These are phyloP conservation scores for Hydrolagus affinis DNA, from an alignment of 2,113 vertebrate genomes.

Conservation along the genomic window DNA sequence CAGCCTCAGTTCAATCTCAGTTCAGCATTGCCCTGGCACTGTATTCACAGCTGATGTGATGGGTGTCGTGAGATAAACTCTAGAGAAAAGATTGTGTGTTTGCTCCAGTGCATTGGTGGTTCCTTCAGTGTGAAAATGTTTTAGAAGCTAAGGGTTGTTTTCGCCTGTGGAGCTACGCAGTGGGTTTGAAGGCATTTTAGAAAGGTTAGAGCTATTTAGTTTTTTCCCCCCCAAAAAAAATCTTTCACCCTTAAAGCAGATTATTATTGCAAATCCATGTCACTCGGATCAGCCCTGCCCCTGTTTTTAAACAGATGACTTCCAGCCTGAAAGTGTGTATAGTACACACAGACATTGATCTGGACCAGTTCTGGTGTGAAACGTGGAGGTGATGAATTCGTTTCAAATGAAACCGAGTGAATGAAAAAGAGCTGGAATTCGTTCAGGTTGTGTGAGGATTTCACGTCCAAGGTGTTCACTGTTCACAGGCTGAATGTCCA, in stretches of 20 bases:
- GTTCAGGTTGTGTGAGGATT: not conserved
- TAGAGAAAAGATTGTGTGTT: not conserved
- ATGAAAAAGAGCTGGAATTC: not conserved
- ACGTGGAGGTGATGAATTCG: not conserved
- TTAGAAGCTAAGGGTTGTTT: not conserved
- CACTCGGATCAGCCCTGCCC: not conserved
- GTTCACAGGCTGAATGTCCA: not conserved
- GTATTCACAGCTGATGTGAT: not conserved
- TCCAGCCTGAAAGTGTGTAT: not conserved
- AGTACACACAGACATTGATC: not conserved
- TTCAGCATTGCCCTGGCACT: not conserved
- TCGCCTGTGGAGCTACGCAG: not conserved
- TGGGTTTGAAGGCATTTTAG: not conserved
- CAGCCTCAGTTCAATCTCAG: not conserved
- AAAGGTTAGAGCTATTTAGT: not conserved
- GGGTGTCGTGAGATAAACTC: not conserved
- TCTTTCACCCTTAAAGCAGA: conserved; percentile 7
- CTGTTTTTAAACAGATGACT: not conserved
- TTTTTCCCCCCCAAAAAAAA: too few relatives aligned
- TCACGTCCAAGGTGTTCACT: not conserved
- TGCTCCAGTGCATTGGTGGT: not conserved
- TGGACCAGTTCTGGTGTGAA: conserved; percentile 1
- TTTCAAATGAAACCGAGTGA: conserved; percentile 8
- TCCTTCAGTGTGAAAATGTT: not conserved
- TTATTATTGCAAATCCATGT: not conserved